A percentile compares a stretch with the other conserved stretches of the same genome.
phyloP scores from a whole-genome alignment of 2,797 vertebrate genomes.

The Chanos chanos region DNA sequence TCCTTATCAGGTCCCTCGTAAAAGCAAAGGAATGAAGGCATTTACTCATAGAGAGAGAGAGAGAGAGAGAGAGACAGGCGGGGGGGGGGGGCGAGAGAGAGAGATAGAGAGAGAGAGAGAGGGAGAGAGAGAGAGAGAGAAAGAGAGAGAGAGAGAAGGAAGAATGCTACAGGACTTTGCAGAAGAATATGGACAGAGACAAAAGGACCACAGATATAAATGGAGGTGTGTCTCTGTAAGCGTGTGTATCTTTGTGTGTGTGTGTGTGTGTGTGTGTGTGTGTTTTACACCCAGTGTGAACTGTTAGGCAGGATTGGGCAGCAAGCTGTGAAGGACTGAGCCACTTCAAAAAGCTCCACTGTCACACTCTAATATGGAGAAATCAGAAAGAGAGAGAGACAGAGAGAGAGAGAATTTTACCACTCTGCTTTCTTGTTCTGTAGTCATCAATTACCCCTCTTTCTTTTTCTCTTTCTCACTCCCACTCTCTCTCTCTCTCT shows the following conservation, averaged over 20 bases:
- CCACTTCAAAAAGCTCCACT: slow-evolving; percentile 67
- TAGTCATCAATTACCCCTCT: not conserved
- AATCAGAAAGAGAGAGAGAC: slow-evolving; percentile 17
- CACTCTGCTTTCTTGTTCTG: not conserved
- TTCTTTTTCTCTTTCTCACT: not conserved
- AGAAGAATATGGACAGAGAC: slow-evolving; percentile 4
- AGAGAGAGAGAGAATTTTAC: not conserved
- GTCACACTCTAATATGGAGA: slow-evolving; percentile 65
- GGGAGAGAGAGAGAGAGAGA: slow-evolving; percentile 43
- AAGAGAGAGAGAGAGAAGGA: not conserved
- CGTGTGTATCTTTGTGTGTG: too few relatives aligned
- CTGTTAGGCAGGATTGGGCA: slow-evolving; percentile 41
- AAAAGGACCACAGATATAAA: slow-evolving; percentile 16
- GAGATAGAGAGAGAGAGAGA: slow-evolving; percentile 54
- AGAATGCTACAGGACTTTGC: not conserved
- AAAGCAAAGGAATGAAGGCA: slow-evolving; percentile 67
- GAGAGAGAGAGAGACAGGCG: slow-evolving; percentile 50
- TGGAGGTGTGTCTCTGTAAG: slow-evolving; percentile 20
- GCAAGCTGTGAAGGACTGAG: slow-evolving; percentile 53
- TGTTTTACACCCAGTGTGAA: too few relatives aligned
- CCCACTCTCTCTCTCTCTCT: not conserved
- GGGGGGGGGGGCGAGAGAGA: slow-evolving; percentile 55
- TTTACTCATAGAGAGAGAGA: slow-evolving; percentile 60
- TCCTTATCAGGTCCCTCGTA: slow-evolving; percentile 69
- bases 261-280: too few relatives aligned